Percentiles rank a stretch among this genome's conserved stretches.
These are phyloP conservation scores for Lasioglossum vierecki DNA, from an alignment of 2,888 invertebrate genomes.

Conservation along the genomic window DNA sequence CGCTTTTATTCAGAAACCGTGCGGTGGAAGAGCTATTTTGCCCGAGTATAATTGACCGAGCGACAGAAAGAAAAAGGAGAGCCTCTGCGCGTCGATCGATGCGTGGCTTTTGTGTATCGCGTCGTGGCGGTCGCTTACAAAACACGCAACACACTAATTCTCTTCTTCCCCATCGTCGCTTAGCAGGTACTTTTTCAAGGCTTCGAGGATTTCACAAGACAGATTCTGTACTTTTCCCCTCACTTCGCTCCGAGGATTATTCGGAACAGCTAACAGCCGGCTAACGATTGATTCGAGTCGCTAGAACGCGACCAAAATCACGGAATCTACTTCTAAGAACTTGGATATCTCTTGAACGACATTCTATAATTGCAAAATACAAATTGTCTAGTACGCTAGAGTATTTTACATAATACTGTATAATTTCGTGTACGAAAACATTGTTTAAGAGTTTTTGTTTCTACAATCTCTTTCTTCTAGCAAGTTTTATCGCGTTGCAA, in stretches of 20 bases:
- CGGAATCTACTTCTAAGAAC: no score
- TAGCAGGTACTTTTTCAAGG: constrained; percentile 43
- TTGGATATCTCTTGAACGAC: not conserved
- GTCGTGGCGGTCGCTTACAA: constrained; percentile 38
- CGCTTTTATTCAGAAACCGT: not conserved
- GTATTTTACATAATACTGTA: no score
- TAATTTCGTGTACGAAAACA: no score
- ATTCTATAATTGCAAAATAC: no score
- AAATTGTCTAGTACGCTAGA: no score
- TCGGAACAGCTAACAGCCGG: constrained; percentile 21
- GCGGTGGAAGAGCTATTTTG: not conserved
- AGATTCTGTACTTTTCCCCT: constrained; percentile 21
- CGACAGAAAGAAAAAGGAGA: not conserved
- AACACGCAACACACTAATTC: constrained; percentile 38
- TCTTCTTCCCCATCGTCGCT: constrained; percentile 17
- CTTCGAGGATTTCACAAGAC: constrained; percentile 39
- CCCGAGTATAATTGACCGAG: not conserved
- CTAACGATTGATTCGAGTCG: constrained; percentile 17
- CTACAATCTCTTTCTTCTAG: no score
- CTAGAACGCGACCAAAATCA: not conserved
- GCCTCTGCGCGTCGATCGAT: constrained; percentile 24
- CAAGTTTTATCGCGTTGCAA: no score
- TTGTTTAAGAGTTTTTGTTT: no score
- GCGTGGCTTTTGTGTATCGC: constrained; percentile 11
- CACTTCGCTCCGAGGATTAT: constrained; percentile 24